Conservation (phyloP, 2,888 invertebrate genomes). For the Eurois occulta region DNA sequence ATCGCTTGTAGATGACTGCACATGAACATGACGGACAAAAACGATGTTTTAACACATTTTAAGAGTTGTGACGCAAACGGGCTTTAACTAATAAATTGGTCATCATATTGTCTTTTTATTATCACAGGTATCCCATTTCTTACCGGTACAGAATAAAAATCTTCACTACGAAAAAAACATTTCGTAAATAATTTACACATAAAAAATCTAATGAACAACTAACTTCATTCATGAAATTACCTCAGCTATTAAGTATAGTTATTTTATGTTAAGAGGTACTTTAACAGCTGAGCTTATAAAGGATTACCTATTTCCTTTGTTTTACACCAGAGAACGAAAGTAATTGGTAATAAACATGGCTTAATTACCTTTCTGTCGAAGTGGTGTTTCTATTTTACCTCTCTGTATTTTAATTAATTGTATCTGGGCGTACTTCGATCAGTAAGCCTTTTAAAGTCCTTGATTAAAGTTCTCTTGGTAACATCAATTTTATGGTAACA, state of each 20-base stretch:
- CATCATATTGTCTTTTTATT: no score
- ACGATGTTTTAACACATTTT: no score
- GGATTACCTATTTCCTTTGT: constrained; percentile 33
- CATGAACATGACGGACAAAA: no score
- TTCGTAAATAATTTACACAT: not conserved
- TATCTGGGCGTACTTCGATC: not conserved
- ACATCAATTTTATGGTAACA: not conserved
- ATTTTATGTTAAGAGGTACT: constrained; percentile 23
- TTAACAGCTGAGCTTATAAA: constrained; percentile 35
- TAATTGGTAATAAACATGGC: constrained; percentile 32
- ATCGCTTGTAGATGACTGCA: no score
- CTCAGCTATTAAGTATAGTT: constrained; percentile 18
- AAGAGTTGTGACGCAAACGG: no score
- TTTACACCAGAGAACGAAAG: constrained; percentile 31
- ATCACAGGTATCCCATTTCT: not conserved
- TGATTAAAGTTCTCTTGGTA: not conserved
- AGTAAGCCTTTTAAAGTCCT: not conserved
- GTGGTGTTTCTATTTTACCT: constrained; percentile 19
- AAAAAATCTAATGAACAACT: constrained; percentile 9
- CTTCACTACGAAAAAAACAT: no score
- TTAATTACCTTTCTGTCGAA: constrained; percentile 25
- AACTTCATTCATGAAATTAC: constrained; percentile 3
- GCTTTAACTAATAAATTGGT: no score
- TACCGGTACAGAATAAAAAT: not conserved
- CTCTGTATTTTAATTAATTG: constrained; percentile 10